Conservation (phyloP, 2,113 vertebrate genomes). For the Antennarius striatus region DNA sequence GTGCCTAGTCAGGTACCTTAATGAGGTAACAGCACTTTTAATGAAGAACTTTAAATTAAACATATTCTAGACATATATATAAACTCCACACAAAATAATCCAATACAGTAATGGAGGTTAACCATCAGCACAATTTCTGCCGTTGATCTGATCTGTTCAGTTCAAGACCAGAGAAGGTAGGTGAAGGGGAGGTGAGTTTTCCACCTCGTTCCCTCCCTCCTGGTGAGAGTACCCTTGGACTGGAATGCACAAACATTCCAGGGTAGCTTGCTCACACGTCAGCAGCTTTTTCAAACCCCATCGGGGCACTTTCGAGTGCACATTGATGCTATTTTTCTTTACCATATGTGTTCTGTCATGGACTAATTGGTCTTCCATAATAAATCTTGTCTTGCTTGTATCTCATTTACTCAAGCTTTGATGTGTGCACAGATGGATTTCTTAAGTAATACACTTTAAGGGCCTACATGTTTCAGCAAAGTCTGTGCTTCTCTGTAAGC, state of each 20-base stretch:
- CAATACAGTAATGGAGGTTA: no score
- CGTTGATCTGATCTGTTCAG: no score
- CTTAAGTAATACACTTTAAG: not conserved
- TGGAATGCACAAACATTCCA: slow-evolving; percentile 75
- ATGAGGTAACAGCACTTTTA: no score
- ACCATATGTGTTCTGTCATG: not conserved
- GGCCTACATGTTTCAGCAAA: slow-evolving; percentile 1
- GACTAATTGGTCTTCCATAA: not conserved
- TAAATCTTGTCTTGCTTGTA: not conserved
- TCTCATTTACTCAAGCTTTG: not conserved
- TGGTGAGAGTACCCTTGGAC: slow-evolving; percentile 23
- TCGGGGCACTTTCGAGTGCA: not conserved
- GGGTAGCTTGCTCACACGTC: slow-evolving; percentile 46
- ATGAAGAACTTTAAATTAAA: not conserved
- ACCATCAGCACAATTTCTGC: no score
- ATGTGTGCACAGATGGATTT: not conserved
- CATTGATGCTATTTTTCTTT: not conserved
- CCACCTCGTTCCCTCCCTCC: slow-evolving; percentile 25
- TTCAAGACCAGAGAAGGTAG: not conserved
- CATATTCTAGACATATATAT: no score
- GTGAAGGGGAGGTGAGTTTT: slow-evolving; percentile 18
- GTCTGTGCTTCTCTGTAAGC: slow-evolving; percentile 9
- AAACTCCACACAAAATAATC: no score
- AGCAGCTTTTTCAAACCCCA: slow-evolving; percentile 33
- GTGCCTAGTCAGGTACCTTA: no score